Conservation (phyloP, 2,888 invertebrate genomes). For the Lathronympha strigana region DNA sequence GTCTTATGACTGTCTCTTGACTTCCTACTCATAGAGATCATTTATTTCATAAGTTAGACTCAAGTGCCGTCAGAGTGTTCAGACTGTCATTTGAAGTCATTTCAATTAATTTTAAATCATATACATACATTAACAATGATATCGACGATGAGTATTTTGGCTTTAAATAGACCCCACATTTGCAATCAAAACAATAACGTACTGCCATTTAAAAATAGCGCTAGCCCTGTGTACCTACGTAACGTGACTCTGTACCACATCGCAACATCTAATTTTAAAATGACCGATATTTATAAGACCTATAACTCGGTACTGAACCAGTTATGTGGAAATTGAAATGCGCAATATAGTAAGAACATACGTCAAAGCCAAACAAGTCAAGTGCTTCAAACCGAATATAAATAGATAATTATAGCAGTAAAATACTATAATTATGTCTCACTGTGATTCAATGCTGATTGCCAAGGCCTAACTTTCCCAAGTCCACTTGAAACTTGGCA, state of each 20-base stretch:
- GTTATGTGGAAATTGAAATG: conserved; percentile 28
- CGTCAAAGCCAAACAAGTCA: conserved; percentile 17
- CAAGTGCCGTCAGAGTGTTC: no score
- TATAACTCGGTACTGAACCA: conserved; percentile 34
- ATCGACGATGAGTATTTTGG: not conserved
- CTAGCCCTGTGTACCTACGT: conserved; percentile 31
- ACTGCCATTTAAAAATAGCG: conserved; percentile 30
- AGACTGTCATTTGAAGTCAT: no score
- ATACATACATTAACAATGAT: no score
- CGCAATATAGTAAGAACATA: conserved; percentile 16
- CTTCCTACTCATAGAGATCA: no score
- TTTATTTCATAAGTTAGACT: no score
- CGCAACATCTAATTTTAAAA: conserved; percentile 37
- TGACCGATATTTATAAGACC: conserved; percentile 38
- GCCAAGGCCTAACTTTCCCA: conserved; percentile 21
- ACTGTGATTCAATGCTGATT: conserved; percentile 9
- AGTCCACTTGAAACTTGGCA: conserved; percentile 21
- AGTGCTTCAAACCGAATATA: conserved; percentile 18
- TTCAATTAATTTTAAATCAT: no score
- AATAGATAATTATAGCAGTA: conserved; percentile 13
- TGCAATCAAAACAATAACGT: conserved; percentile 28
- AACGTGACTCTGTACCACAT: conserved; percentile 25
- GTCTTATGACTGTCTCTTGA: no score
- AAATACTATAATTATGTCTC: conserved; percentile 18
- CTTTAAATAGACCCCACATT: not conserved